Conservation (phyloP, 2,888 invertebrate genomes). For the Macrosiphum euphorbiae region DNA sequence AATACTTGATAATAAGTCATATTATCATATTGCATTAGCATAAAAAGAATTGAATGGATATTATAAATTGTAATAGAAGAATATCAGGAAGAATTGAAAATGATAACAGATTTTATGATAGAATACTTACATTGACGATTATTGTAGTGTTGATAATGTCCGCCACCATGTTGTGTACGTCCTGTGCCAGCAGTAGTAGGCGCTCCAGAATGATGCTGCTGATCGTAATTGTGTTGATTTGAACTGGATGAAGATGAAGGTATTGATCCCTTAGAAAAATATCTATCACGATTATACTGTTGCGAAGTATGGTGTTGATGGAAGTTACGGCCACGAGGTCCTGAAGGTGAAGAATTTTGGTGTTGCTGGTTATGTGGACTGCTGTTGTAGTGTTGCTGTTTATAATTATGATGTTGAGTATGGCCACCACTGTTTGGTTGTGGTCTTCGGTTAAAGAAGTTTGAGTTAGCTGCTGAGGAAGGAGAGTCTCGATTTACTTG, state of each 20-base stretch:
- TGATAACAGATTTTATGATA: neutral
- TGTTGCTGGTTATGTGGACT: neutral
- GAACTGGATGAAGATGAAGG: neutral
- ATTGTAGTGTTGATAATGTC: constrained; percentile 4
- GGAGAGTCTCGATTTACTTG: neutral
- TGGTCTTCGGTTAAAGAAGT: neutral
- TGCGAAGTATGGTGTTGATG: constrained; percentile 7
- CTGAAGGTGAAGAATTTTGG: neutral
- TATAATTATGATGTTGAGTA: neutral
- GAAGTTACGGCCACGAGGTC: neutral
- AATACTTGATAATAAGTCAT: neutral
- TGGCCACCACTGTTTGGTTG: neutral
- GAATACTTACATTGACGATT: constrained; percentile 29
- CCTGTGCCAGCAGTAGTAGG: constrained; percentile 25
- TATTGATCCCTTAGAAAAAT: constrained; percentile 10
- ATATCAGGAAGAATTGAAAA: neutral
- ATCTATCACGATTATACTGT: constrained; percentile 49
- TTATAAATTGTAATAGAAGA: neutral
- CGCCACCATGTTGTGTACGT: constrained; percentile 19
- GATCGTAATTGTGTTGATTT: constrained; percentile 14
- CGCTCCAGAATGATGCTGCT: neutral
- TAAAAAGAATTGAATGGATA: neutral
- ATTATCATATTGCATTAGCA: neutral
- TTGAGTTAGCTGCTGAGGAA: neutral
- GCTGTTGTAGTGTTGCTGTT: neutral